Base-by-base conservation (phyloP, 2,888 invertebrate species). In the Sarcophaga rosellei region DNA sequence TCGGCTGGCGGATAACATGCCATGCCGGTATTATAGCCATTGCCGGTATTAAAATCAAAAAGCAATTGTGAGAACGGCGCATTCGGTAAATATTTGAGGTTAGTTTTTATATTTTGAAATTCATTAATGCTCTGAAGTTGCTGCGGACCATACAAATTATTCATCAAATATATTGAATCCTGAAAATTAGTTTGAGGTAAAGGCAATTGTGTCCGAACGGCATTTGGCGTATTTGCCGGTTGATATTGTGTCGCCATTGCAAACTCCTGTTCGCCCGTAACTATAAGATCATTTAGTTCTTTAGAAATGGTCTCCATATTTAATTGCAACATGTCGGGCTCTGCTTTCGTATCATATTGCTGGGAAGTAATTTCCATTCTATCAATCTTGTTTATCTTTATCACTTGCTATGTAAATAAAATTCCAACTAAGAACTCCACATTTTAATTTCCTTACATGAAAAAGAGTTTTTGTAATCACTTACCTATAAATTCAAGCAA, bases 271-370 rank as follows among this genome's bases (percentile, higher is more conserved):
- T 77, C 77, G 12, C 68, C 35, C 17, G 73, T 65, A 15, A 86
- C 66, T 53, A 86, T 75, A 23, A 86, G 65, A 63, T 86, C 84
- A 47, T 70, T 84, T 53, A 88, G 73, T 63, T 88, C 88, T 68
- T 84, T 80, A 1, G 88, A 88, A 72, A 88, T 87, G 0, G 20
- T 85, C 8, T 88, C 87, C 86, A 88, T 88, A 66, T 88, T 88
- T 23, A 84, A 72, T 45, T 86, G 86, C 17, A 86, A 66, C 66
- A 62, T 44, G 25, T 86, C 86, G 57, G 77, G 77, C 21, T 74
- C 83, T 12, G 61, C 45, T 10, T 45, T 53, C 11, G n/a, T 47
- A 57, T 72, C 25, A 66, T 12, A 59, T 57, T 79, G 45, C 11
- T 4, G 3, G 10, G 53, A 59, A 79, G 69, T 70, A 66, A 75